Evolutionary conservation across 1,140 invertebrate genomes (phyloP).

Genomic region (Colletes gigas): DNA sequence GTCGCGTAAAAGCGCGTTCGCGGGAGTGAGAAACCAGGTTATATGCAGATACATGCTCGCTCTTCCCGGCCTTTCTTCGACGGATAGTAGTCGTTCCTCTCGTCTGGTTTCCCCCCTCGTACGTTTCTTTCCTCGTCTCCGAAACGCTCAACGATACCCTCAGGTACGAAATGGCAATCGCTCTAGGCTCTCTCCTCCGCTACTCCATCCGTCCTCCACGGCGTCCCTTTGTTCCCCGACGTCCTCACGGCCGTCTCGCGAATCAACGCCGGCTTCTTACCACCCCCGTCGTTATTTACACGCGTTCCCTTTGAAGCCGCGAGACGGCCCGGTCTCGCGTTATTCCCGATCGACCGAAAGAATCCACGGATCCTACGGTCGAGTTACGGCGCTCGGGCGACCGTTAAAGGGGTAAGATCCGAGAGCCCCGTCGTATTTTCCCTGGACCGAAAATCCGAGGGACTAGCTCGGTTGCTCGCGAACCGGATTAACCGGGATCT

Average conservation of each 20-base stretch:
- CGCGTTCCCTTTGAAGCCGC: neutral
- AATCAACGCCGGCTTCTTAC: conserved; percentile 45
- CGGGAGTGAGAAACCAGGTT: conserved; percentile 71
- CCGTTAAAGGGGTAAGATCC: conserved; percentile 28
- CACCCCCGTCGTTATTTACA: conserved; percentile 13
- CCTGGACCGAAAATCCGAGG: conserved; percentile 5
- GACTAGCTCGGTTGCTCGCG: conserved; percentile 7
- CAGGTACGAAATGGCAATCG: conserved; percentile 49
- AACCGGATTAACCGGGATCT: conserved; percentile 33
- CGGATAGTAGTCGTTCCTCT: conserved; percentile 8
- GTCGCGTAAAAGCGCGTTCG: conserved; percentile 50
- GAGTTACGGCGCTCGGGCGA: conserved; percentile 15
- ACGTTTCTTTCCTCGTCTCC: conserved; percentile 34
- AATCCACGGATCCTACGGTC: neutral
- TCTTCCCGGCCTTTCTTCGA: conserved; percentile 38
- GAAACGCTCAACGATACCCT: conserved; percentile 47
- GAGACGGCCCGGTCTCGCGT: neutral
- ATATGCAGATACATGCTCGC: conserved; percentile 67
- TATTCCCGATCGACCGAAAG: conserved; percentile 24
- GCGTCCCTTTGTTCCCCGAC: conserved; percentile 23
- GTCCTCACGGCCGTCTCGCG: conserved; percentile 27
- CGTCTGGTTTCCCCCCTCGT: neutral
- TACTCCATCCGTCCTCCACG: neutral
- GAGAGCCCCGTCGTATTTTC: conserved; percentile 30
- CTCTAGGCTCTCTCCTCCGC: conserved; percentile 13